Evolutionary conservation across 1,140 invertebrate species (phyloP).

Genomic region (Calliopsis andreniformis): DNA sequence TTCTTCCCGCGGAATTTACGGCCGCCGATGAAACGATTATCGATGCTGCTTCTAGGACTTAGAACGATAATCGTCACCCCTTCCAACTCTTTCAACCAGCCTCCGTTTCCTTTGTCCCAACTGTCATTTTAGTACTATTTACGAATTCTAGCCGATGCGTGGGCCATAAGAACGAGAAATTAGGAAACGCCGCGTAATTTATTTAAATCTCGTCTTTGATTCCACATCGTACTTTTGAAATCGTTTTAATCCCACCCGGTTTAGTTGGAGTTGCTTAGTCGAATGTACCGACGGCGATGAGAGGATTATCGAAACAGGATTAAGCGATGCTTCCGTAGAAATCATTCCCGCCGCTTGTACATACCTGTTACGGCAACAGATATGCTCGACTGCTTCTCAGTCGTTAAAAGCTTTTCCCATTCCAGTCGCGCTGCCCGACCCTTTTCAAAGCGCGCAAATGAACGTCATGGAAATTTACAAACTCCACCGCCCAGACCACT

Average conservation of each 20-base stretch:
- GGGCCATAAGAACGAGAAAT: not conserved
- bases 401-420: slow-evolving; percentile 50
- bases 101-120: not conserved
- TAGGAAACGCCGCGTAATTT: not conserved
- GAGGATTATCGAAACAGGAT: slow-evolving; percentile 63
- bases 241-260: not conserved
- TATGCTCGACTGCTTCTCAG: slow-evolving; percentile 20
- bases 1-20: slow-evolving; percentile 15
- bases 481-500: slow-evolving; percentile 3
- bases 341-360: not conserved
- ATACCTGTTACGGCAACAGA: slow-evolving; percentile 27
- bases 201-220: slow-evolving; percentile 12
- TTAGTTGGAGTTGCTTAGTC: slow-evolving; percentile 7
- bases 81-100: not conserved
- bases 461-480: slow-evolving; percentile 43
- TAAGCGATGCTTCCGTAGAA: slow-evolving; percentile 47
- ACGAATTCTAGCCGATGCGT: not conserved
- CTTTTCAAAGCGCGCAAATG: slow-evolving; percentile 2
- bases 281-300: slow-evolving; percentile 46
- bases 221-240: not conserved
- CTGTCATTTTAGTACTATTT: too few relatives aligned
- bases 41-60: slow-evolving; percentile 51
- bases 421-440: not conserved
- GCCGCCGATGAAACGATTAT: slow-evolving; percentile 59
- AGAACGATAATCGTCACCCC: slow-evolving; percentile 37